Conservation (phyloP, 2,797 vertebrate genomes). For the Oryzias dopingdopingensis region DNA sequence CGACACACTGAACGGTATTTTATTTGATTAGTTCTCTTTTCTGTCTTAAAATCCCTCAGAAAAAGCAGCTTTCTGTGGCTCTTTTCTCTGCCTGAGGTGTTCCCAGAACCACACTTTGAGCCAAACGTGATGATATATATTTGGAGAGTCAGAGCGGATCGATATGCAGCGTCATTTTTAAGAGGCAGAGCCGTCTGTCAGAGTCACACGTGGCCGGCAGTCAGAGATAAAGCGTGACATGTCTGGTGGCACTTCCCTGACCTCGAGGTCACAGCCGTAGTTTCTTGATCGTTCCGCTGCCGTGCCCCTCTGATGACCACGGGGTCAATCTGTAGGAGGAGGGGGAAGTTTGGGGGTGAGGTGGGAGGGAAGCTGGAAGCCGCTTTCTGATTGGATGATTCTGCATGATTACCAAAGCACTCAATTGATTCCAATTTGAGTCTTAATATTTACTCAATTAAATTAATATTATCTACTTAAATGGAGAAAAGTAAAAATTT, state of each 20-base stretch:
- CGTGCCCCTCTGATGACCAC: conserved; percentile 50
- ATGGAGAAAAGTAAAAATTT: too few relatives aligned
- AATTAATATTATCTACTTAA: too few relatives aligned
- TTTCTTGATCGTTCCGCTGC: conserved; percentile 55
- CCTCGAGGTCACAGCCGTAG: conserved; percentile 60
- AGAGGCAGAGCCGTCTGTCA: conserved; percentile 46
- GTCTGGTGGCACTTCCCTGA: conserved; percentile 70
- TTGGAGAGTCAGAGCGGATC: conserved; percentile 48
- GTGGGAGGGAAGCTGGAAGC: conserved; percentile 5
- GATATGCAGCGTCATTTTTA: conserved; percentile 57
- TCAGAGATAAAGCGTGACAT: conserved; percentile 69
- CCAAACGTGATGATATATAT: conserved; percentile 62
- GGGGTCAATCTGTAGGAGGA: conserved; percentile 42
- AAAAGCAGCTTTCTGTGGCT: conserved; percentile 28
- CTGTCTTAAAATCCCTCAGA: conserved; percentile 14
- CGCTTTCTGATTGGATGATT: conserved; percentile 22
- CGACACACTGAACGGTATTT: background rate
- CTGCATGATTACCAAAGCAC: background rate
- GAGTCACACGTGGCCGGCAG: conserved; percentile 63
- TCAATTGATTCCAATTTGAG: too few relatives aligned
- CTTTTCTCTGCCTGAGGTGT: conserved; percentile 21
- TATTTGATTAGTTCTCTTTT: conserved; percentile 25
- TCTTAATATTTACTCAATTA: too few relatives aligned
- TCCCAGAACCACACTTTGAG: conserved; percentile 24
- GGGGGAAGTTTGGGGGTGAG: conserved; percentile 11